Conservation (phyloP, 2,888 invertebrate species). For the Julus scanicus region DNA sequence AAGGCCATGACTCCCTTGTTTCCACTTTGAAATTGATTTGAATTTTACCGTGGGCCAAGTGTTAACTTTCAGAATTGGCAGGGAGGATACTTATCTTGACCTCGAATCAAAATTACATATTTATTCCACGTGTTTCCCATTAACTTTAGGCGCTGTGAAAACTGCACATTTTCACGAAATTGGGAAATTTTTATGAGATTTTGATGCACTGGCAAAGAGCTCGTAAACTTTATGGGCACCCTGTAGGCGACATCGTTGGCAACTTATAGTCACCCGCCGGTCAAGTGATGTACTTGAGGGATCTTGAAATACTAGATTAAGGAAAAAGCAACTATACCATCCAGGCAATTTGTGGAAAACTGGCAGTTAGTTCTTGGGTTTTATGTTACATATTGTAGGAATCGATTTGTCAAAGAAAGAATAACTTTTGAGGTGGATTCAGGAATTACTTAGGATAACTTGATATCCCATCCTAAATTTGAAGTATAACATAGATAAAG, state of each 20-base stretch:
- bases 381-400: too few relatives aligned
- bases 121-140: not conserved
- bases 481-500: too few relatives aligned
- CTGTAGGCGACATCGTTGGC: not conserved
- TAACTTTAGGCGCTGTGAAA: not conserved
- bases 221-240: slow-evolving; percentile 22
- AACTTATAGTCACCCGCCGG: not conserved
- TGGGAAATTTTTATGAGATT: not conserved
- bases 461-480: too few relatives aligned
- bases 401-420: too few relatives aligned
- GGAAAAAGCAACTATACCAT: too few relatives aligned
- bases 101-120: not conserved
- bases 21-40: not conserved
- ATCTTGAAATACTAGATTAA: too few relatives aligned
- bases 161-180: too few relatives aligned
- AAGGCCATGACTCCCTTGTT: not conserved
- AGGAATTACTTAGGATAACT: too few relatives aligned
- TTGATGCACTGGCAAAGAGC: slow-evolving; percentile 1
- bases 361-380: too few relatives aligned
- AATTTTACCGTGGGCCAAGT: not conserved
- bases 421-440: too few relatives aligned
- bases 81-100: not conserved
- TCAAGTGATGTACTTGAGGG: too few relatives aligned
- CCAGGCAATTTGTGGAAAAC: too few relatives aligned
- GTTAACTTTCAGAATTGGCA: not conserved